Evolutionary conservation across 2,888 invertebrate genomes (phyloP), one percentile per base, ranked within the genome.

Genomic region (Drosophila recens): DNA sequence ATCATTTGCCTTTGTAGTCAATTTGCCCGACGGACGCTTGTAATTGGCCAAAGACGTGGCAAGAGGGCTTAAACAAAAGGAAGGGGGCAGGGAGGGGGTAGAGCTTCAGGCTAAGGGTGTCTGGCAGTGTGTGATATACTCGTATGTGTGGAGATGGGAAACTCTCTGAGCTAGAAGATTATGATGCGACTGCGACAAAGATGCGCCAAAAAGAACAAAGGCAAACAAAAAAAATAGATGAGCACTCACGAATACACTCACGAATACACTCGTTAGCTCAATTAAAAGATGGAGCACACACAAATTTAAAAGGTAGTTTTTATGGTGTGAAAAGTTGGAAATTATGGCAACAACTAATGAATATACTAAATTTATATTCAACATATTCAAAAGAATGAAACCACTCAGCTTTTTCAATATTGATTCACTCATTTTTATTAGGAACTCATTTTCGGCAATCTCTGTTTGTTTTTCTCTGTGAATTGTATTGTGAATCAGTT

Each of bases 1-100:
- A 85, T 85, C 71, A 84, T 86, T 83, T 87, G 74, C 80, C 81
- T 84, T 87, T 84, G 82, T 87, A 77, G 84, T 75, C 82, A 68
- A 82, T 75, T 79, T 72, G 74, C 51, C 61, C 63, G 53, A 49
- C 66, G 64, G 57, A 48, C 67, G 65, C 69, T 67, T 71, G 73
- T 84, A 85, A 84, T 84, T 84, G 81, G 81, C 67, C 67, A 51
- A 56, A 57, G 66, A 63, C 33, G 27, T 38, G 45, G 27, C 10
- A 13, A 27, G 48, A 34, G 43, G 30, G 17, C 1, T 11, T 3
- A 27, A 33, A 10, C 6, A 30, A 30, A 30, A 8, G 30, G 3
- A 2, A 33, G 11, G n/a, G 34, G 33, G 51, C 27, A 27, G n/a
- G n/a, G 33, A 40, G 20, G 17, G 36, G 23, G n/a, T n/a, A 27